Conservation (phyloP, 1,140 invertebrate species). For the Drosophila kohkoa region DNA sequence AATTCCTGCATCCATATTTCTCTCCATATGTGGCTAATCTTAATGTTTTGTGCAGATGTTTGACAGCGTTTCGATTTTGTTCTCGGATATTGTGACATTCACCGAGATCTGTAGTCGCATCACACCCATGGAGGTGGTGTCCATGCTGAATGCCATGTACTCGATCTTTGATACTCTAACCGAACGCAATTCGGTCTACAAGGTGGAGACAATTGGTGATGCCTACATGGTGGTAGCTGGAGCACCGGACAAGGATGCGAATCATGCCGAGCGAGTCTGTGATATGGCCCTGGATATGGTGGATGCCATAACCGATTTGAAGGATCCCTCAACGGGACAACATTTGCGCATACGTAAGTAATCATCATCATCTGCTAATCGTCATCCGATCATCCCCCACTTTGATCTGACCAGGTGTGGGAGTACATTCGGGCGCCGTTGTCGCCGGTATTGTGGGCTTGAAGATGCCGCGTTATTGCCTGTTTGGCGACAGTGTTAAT, state of each 20-base stretch:
- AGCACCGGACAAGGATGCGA: slow-evolving; percentile 94
- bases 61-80: slow-evolving; percentile 96
- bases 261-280: slow-evolving; percentile 97
- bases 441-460: slow-evolving; percentile 97
- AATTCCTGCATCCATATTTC: too few relatives aligned
- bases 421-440: slow-evolving; percentile 95
- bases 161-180: slow-evolving; percentile 96
- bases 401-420: slow-evolving; percentile 86
- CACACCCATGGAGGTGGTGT: slow-evolving; percentile 98
- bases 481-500: slow-evolving; percentile 97
- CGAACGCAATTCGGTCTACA: slow-evolving; percentile 96
- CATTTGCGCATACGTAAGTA: slow-evolving; percentile 92
- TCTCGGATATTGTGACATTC: slow-evolving; percentile 98
- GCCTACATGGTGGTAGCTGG: slow-evolving; percentile 99
- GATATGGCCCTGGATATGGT: slow-evolving; percentile 99
- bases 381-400: not conserved
- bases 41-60: slow-evolving; percentile 89
- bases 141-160: slow-evolving; percentile 98
- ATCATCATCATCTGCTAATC: not conserved
- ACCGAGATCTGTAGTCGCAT: slow-evolving; percentile 98
- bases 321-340: slow-evolving; percentile 95
- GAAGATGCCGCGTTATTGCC: slow-evolving; percentile 94
- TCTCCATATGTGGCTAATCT: not conserved
- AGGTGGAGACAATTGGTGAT: slow-evolving; percentile 99
- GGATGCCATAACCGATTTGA: slow-evolving; percentile 94